These are phyloP conservation scores for Potamarius usumacintae DNA, from an alignment of 2,113 vertebrate genomes.

Conservation along the genomic window DNA sequence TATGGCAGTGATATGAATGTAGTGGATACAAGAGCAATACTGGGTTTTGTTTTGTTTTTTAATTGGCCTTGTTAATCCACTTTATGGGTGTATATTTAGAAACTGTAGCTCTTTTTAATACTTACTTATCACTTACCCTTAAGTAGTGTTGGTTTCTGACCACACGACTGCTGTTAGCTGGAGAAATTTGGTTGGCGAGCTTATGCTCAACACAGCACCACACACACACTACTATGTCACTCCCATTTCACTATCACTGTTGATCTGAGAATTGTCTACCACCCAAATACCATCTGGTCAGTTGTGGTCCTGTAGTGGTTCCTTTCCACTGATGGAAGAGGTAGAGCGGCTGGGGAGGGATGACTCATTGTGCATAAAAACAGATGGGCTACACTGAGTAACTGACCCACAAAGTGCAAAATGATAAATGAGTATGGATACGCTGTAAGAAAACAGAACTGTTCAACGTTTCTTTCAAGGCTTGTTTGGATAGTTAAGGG, in stretches of 20 bases:
- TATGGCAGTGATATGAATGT: not conserved
- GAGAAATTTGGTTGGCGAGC: not conserved
- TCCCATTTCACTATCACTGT: not conserved
- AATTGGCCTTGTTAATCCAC: too few species aligned
- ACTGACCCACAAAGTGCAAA: not conserved
- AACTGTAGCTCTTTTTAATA: too few species aligned
- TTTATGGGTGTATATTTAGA: not conserved
- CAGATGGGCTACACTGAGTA: not conserved
- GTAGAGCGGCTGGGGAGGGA: not conserved
- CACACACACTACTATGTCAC: not conserved
- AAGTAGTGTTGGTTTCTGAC: too few species aligned
- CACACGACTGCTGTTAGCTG: too few species aligned
- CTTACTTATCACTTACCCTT: too few species aligned
- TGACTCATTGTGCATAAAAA: not conserved
- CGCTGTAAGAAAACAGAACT: not conserved
- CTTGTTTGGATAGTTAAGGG: not conserved
- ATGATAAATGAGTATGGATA: not conserved
- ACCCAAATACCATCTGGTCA: slow-evolving; percentile 2
- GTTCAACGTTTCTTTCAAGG: not conserved
- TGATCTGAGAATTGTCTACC: not conserved
- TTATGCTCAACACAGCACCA: not conserved
- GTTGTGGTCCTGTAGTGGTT: not conserved
- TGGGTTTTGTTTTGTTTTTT: too few species aligned
- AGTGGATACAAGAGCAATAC: too few species aligned
- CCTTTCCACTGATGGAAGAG: slow-evolving; percentile 1